Base-by-base conservation (phyloP, 2,113 vertebrate species). In the Felis chaus region DNA sequence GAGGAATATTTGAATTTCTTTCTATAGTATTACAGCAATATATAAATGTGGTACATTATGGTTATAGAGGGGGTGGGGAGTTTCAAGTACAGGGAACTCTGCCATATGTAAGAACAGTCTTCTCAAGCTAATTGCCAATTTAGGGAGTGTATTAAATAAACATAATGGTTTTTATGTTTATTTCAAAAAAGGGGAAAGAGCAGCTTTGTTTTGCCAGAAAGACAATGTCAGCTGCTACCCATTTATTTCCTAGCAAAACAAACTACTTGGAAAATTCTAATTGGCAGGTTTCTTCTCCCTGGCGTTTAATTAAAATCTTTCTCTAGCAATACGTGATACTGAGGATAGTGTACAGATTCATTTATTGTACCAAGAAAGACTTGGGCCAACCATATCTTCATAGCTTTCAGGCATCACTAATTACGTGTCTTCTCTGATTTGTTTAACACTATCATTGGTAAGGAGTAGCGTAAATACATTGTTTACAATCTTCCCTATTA, bases 201-300 rank as follows among this genome's bases (percentile, higher is more conserved):
- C 74, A 97, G 45, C 61, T 97, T 88, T 91, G 87, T 90, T 97
- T 97, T 96, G 50, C 85, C 90, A 95, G 86, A 95, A 97, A 97
- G 84, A 96, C 50, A 96, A 1, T 87, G 55, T 94, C 65, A 94
- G 66, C 68, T 94, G 39, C 78, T 96, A 85, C 48, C 82, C 66
- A 65, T 96, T 95, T 97, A 91, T 95, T 97, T 96, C 33, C 83
- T 82, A 88, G 92, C 53, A 78, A 95, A 98, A 88, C 83, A 95
- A 89, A 88, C 89, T 88, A 71, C 83, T 90, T 97, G 48, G 79
- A 89, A 71, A 84, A 91, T 93, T 97, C 91, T 95, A 57, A 93
- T 53, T 95, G 92, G 25, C 55, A 91, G 48, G 63, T 87, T 96
- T 97, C 82, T 97, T 97, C 55, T 97, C 94, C 65, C 79, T 71